phyloP scores from a whole-genome alignment of 2,113 vertebrate species.

The Lynx canadensis region DNA sequence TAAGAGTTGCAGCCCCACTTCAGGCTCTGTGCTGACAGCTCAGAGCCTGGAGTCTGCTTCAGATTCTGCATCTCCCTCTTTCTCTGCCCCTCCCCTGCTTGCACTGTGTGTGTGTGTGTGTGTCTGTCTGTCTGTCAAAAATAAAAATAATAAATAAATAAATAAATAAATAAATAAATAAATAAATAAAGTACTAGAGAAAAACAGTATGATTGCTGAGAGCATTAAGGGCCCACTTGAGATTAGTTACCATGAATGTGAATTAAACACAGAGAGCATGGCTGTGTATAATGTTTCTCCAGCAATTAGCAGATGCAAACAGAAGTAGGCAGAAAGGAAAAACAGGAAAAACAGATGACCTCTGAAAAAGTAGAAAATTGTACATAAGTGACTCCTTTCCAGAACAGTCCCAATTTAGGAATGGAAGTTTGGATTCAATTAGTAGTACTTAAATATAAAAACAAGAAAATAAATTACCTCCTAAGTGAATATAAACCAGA shows the following conservation, averaged over 20 bases:
- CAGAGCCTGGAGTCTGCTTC: no score
- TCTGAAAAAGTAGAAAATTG: neutral
- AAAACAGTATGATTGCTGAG: neutral
- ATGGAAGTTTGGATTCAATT: neutral
- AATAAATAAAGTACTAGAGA: neutral
- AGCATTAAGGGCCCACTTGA: neutral
- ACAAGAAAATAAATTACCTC: neutral
- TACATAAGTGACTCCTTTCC: neutral
- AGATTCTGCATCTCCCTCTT: no score
- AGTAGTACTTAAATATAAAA: conserved; percentile 9
- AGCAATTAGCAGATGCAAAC: neutral
- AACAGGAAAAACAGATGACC: neutral
- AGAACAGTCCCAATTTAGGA: neutral
- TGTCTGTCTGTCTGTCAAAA: no score
- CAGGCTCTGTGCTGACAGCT: no score
- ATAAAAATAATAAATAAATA: no score
- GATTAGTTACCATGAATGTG: neutral
- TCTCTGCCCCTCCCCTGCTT: no score
- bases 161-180: no score
- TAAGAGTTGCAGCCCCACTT: no score
- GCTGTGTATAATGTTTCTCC: neutral
- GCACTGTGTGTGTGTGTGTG: no score
- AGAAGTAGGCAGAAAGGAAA: neutral
- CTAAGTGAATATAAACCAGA: neutral
- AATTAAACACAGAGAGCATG: neutral